Conservation (phyloP, 2,888 invertebrate species). For the Digitonthophagus gazella region DNA sequence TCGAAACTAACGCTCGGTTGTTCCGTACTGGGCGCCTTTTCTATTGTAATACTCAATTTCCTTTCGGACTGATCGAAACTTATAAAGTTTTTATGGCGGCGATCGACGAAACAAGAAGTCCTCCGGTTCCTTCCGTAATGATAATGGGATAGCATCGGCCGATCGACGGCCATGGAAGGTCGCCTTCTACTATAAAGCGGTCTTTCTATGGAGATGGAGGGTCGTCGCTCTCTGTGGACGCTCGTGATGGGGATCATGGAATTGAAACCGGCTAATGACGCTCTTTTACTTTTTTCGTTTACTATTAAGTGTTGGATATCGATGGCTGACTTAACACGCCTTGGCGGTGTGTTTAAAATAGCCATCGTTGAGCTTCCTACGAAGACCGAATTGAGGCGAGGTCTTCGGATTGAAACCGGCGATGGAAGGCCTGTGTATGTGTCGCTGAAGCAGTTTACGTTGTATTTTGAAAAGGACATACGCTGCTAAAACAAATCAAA, state of each 20-base stretch:
- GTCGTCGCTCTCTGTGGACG: conserved; percentile 38
- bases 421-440: conserved; percentile 48
- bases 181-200: conserved; percentile 37
- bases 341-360: conserved; percentile 69
- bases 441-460: conserved; percentile 62
- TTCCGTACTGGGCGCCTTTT: conserved; percentile 35
- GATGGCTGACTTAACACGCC: conserved; percentile 79
- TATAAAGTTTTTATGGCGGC: conserved; percentile 44
- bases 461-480: conserved; percentile 68
- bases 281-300: conserved; percentile 34
- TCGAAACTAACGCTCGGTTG: conserved; percentile 28
- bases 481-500: conserved; percentile 60
- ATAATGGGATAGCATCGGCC: conserved; percentile 38
- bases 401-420: conserved; percentile 46
- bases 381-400: conserved; percentile 82
- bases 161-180: conserved; percentile 45
- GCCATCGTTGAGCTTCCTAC: conserved; percentile 70
- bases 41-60: conserved; percentile 40
- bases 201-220: conserved; percentile 41
- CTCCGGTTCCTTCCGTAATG: conserved; percentile 40
- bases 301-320: conserved; percentile 75
- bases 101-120: conserved; percentile 47
- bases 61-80: conserved; percentile 47
- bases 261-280: conserved; percentile 36
- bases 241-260: conserved; percentile 47